A percentile compares a stretch with the other conserved stretches of the same genome.
These are phyloP conservation scores for Acridotheres tristis DNA, from an alignment of 2,797 vertebrate species.

Conservation along the genomic window DNA sequence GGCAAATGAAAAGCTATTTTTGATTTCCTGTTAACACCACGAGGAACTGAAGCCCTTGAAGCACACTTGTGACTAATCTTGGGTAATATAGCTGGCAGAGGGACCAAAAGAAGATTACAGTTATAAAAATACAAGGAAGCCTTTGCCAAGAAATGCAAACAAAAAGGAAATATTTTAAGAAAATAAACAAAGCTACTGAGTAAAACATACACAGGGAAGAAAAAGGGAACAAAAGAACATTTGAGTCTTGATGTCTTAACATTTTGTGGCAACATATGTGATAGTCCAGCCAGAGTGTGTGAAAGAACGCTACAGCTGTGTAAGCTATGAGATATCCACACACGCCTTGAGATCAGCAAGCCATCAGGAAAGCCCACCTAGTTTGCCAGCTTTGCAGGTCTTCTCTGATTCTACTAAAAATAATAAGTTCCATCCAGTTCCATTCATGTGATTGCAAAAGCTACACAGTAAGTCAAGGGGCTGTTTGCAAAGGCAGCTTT, in stretches of 20 bases:
- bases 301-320: slow-evolving; percentile 72
- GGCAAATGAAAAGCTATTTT: slow-evolving; percentile 30
- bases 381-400: slow-evolving; percentile 38
- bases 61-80: slow-evolving; percentile 12
- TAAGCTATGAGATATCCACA: slow-evolving; percentile 61
- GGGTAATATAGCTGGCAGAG: slow-evolving; percentile 44
- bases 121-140: slow-evolving; percentile 51
- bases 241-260: slow-evolving; percentile 75
- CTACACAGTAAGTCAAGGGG: background rate
- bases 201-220: slow-evolving; percentile 71
- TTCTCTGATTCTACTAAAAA: slow-evolving; percentile 58
- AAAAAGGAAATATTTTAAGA: slow-evolving; percentile 78
- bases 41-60: slow-evolving; percentile 28
- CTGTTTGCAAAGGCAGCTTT: slow-evolving; percentile 39
- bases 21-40: background rate
- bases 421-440: slow-evolving; percentile 30
- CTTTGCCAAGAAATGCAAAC: slow-evolving; percentile 77
- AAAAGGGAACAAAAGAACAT: slow-evolving; percentile 77
- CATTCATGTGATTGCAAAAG: background rate
- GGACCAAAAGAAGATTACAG: slow-evolving; percentile 64
- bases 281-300: slow-evolving; percentile 50
- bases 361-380: slow-evolving; percentile 59
- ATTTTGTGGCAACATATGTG: slow-evolving; percentile 69
- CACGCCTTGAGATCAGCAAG: slow-evolving; percentile 43
- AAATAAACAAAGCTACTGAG: slow-evolving; percentile 81